A percentile compares a stretch with the other conserved stretches of the same genome.
These are phyloP conservation scores for Ceratosolen fusciceps DNA, from an alignment of 1,140 invertebrate genomes.

Conservation along the genomic window DNA sequence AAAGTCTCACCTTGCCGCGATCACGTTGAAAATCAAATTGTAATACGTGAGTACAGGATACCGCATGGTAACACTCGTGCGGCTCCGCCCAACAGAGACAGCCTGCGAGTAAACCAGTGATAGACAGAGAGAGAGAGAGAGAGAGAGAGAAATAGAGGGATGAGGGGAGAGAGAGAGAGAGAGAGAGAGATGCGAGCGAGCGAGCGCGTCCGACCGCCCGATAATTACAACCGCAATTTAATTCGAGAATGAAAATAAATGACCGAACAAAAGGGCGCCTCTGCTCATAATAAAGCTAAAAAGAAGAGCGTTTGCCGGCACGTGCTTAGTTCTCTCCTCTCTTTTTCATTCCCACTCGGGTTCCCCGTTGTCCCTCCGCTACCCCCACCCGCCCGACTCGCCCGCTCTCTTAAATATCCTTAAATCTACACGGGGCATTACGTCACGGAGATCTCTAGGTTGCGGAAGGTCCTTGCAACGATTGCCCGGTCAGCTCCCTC, in stretches of 20 bases:
- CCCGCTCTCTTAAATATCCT: not conserved
- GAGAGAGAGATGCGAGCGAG: no score
- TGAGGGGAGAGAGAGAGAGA: no score
- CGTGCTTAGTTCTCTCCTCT: conserved; percentile 37
- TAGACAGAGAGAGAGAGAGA: no score
- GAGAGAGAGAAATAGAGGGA: no score
- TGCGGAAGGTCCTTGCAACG: conserved; percentile 44
- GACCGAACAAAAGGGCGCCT: conserved; percentile 46
- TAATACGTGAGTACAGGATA: conserved; percentile 18
- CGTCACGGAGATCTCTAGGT: conserved; percentile 37
- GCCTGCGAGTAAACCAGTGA: no score
- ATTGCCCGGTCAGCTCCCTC: conserved; percentile 29
- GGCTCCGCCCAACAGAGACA: conserved; percentile 26
- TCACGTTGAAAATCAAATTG: conserved; percentile 34
- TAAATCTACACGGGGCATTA: conserved; percentile 12
- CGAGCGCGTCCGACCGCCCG: conserved; percentile 33
- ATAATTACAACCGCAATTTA: conserved; percentile 51
- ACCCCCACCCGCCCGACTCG: not conserved
- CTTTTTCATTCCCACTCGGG: not conserved
- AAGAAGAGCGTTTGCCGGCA: conserved; percentile 35
- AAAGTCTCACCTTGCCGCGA: conserved; percentile 33
- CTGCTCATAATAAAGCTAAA: conserved; percentile 29
- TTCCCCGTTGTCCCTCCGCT: not conserved
- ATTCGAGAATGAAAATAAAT: conserved; percentile 49
- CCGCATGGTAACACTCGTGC: conserved; percentile 21